A percentile compares a stretch with the other conserved stretches of the same genome.
Evolutionary conservation across 2,113 vertebrate genomes (phyloP).

Genomic region (Boulengeromyrus knoepffleri): DNA sequence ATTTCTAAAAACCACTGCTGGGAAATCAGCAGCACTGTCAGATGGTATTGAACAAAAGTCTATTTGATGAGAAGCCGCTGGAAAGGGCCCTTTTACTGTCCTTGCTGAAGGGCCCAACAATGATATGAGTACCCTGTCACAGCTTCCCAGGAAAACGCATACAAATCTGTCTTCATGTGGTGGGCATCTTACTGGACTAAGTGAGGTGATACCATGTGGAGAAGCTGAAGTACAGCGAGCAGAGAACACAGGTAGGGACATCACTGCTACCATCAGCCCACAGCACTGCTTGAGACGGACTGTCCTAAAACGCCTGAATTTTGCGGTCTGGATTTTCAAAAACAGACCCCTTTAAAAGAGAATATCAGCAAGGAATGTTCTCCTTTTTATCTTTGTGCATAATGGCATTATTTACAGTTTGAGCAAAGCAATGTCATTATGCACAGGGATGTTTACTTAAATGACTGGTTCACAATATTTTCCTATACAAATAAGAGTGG

Average conservation of each 20-base stretch:
- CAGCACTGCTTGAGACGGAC: neutral
- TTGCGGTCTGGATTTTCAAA: neutral
- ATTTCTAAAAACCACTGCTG: neutral
- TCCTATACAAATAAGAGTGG: conserved; percentile 12
- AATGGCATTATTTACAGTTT: neutral
- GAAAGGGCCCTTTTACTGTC: neutral
- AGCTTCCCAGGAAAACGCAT: neutral
- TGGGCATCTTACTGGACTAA: neutral
- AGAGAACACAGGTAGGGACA: neutral
- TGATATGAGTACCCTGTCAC: neutral
- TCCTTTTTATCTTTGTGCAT: neutral
- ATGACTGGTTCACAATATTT: conserved; percentile 6
- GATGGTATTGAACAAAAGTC: neutral
- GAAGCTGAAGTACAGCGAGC: neutral
- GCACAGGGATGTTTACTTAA: conserved; percentile 1
- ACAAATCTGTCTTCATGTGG: neutral
- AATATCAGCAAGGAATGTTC: conserved; percentile 8
- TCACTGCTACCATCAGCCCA: neutral
- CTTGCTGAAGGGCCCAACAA: neutral
- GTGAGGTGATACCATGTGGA: neutral
- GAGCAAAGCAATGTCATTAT: neutral
- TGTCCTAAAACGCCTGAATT: neutral
- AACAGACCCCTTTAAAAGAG: neutral
- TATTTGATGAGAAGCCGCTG: neutral
- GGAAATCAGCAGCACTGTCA: neutral